phyloP scores from a whole-genome alignment of 2,797 vertebrate species.

The Chelon auratus region DNA sequence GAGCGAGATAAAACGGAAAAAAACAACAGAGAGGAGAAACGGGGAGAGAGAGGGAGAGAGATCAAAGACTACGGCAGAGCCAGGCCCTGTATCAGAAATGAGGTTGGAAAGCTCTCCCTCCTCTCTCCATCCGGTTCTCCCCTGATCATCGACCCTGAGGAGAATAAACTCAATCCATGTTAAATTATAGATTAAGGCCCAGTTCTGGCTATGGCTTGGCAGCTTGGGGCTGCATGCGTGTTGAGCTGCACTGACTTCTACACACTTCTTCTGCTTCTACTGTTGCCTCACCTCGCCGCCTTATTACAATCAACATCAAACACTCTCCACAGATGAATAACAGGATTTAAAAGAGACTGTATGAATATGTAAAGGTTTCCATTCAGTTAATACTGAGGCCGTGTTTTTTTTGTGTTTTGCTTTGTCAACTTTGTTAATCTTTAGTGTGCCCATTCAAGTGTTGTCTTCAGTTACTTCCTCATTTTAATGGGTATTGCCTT shows the following conservation, averaged over 20 bases:
- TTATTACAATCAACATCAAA: conserved; percentile 83
- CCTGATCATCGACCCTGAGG: conserved; percentile 74
- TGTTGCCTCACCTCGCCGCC: conserved; percentile 76
- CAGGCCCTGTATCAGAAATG: conserved; percentile 62
- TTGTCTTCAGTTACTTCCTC: conserved; percentile 38
- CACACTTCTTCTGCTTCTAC: conserved; percentile 58
- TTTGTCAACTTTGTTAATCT: conserved; percentile 36
- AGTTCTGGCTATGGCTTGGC: conserved; percentile 63
- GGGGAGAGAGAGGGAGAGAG: conserved; percentile 37
- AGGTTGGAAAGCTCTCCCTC: conserved; percentile 68
- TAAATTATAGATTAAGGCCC: conserved; percentile 88
- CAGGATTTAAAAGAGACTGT: conserved; percentile 69
- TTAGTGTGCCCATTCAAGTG: conserved; percentile 17
- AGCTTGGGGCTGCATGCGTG: conserved; percentile 64
- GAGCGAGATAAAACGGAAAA: conserved; percentile 46
- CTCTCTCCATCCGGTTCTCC: conserved; percentile 57
- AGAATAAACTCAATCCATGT: conserved; percentile 77
- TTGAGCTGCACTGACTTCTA: conserved; percentile 56
- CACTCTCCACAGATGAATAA: conserved; percentile 62
- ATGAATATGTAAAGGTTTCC: conserved; percentile 70
- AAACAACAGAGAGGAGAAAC: conserved; percentile 35
- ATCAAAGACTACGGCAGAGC: conserved; percentile 69
- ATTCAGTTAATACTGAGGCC: background rate
- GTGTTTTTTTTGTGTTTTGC: conserved; percentile 24
- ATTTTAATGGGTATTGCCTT: conserved; percentile 29